Conservation (phyloP, 2,888 invertebrate genomes). For the Prenolepis imparis region DNA sequence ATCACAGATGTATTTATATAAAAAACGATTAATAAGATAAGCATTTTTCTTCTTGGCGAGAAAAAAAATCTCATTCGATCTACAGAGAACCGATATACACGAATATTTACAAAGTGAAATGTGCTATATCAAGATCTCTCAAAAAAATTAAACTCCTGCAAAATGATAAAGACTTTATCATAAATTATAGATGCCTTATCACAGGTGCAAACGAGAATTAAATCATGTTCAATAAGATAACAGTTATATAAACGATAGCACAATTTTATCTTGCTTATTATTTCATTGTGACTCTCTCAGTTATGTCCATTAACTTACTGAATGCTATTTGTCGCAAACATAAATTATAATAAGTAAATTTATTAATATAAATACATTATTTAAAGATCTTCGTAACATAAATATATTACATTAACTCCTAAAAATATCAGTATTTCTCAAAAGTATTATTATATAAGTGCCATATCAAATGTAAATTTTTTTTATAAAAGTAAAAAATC, state of each 20-base stretch:
- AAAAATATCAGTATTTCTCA: background rate
- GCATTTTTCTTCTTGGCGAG: background rate
- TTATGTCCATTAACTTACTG: background rate
- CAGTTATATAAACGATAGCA: background rate
- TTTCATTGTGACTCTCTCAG: background rate
- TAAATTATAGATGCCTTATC: background rate
- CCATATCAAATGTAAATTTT: background rate
- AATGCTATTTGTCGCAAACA: background rate
- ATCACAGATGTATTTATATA: background rate
- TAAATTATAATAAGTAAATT: background rate
- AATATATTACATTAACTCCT: background rate
- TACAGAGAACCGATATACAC: background rate
- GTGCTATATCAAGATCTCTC: background rate
- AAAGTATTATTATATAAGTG: slow-evolving; percentile 7
- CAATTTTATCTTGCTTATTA: background rate
- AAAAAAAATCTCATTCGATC: background rate
- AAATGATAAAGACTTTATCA: background rate
- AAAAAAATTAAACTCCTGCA: background rate
- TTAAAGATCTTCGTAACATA: background rate
- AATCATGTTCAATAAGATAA: background rate
- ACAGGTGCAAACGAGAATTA: background rate
- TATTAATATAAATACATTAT: background rate
- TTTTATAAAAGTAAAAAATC: background rate
- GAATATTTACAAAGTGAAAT: background rate
- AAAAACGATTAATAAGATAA: background rate